Base-by-base conservation (phyloP, 2,888 invertebrate genomes). In the Parelbella ahira region DNA sequence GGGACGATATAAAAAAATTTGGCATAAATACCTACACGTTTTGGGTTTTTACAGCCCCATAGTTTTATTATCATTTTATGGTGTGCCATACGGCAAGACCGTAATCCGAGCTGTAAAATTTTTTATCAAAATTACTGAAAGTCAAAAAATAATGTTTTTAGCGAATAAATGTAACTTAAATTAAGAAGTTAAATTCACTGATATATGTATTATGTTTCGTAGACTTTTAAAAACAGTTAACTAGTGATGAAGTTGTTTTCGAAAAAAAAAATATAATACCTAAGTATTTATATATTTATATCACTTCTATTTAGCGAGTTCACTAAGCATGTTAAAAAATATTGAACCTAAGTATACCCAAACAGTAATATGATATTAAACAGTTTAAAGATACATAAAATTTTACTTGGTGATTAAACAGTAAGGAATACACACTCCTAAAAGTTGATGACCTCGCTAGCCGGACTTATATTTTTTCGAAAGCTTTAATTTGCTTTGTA, bases 21-120 rank as follows among this genome's bases (percentile, higher is more conserved):
- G 66, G 64, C 64, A 63, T 59, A 45, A 49, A 46, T 47, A 63
- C 61, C 54, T 45, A 64, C 63, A 54, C 60, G 59, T 73, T 71
- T 76, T 78, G 80, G 79, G 77, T 74, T 75, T 77, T 74, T 79
- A 80, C 67, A 71, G 63, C 69, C 79, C 74, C 58, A 60, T 69
- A 63, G 58, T 58, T 64, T 63, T 51, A 47, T 50, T 53, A 49
- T 47, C 44, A 48, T 36, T 45, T 42, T 33, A 47, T 36, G 52
- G 48, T 55, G 51, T 54, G 53, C 56, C 54, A 52, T 50, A 50
- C 61, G 68, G 64, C 66, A 53, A 54, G 54, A 66, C 64, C 63
- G 20, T 23, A 18, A 23, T 11, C 23, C 28, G 13, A 10, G 23
- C 24, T 44, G 7, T 37, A 30, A 42, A 27, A 19, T 23, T 43